Evolutionary conservation across 2,113 vertebrate genomes (phyloP).

Genomic region (Rissa tridactyla): DNA sequence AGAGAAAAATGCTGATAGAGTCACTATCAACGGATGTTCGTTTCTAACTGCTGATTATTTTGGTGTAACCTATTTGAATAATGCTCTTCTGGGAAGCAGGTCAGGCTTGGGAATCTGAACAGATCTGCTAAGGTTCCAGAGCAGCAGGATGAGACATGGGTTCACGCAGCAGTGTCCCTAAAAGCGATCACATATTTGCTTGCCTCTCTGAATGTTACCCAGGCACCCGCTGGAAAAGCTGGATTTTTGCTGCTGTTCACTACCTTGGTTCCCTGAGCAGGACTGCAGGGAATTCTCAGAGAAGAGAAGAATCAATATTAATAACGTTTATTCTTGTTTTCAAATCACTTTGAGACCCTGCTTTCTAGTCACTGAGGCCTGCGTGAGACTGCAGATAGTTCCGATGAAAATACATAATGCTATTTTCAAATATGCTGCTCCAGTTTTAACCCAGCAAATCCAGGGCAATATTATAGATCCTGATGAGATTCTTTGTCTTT

Average conservation of each 20-base stretch:
- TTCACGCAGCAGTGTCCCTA: neutral
- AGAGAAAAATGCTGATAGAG: slow-evolving; percentile 63
- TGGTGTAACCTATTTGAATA: slow-evolving; percentile 35
- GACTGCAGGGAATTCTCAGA: slow-evolving; percentile 10
- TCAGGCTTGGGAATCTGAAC: neutral
- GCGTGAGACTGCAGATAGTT: neutral
- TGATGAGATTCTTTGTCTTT: neutral
- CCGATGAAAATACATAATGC: neutral
- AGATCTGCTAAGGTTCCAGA: neutral
- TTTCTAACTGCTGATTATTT: slow-evolving; percentile 57
- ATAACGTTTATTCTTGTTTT: slow-evolving; percentile 17
- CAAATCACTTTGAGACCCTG: slow-evolving; percentile 1
- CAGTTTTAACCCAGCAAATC: neutral
- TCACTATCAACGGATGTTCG: slow-evolving; percentile 31
- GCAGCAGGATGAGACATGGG: neutral
- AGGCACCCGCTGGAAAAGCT: neutral
- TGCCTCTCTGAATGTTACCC: neutral
- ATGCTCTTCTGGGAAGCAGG: neutral
- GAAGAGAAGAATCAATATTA: slow-evolving; percentile 45
- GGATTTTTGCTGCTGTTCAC: neutral
- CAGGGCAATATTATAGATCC: neutral
- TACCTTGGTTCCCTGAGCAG: neutral
- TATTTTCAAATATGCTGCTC: neutral
- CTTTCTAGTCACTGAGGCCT: neutral
- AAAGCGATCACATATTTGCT: neutral